Conservation (phyloP, 2,888 invertebrate genomes). For the Ennomos quercinarius region DNA sequence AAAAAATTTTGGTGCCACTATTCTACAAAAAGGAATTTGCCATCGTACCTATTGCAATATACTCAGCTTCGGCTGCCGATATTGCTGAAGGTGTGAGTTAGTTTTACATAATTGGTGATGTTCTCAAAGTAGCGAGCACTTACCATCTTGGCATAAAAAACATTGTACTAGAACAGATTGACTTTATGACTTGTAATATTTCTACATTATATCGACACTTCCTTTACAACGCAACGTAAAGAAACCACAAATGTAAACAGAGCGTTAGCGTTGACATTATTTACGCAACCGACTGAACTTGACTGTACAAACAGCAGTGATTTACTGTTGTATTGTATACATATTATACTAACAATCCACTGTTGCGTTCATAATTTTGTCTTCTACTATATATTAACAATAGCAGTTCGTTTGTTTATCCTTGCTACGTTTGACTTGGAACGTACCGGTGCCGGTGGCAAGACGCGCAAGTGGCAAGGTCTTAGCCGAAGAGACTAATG, state of each 20-base stretch:
- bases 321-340: constrained; percentile 31
- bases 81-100: too few species aligned
- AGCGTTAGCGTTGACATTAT: constrained; percentile 1
- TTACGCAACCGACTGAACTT: constrained; percentile 14
- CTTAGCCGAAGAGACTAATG: constrained; percentile 13
- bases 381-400: constrained; percentile 32
- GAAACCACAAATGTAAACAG: too few species aligned
- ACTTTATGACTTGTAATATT: too few species aligned
- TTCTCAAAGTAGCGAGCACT: too few species aligned
- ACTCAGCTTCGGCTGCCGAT: too few species aligned
- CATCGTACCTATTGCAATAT: too few species aligned
- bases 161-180: too few species aligned
- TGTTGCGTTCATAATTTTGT: constrained; percentile 21
- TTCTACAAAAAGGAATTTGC: too few species aligned
- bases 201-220: constrained; percentile 6
- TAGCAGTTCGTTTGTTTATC: constrained; percentile 31
- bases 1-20: not conserved
- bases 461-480: constrained; percentile 24
- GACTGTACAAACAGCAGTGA: constrained; percentile 21
- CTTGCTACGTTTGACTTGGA: constrained; percentile 28
- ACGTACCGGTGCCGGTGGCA: constrained; percentile 3
- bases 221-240: not conserved
- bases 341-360: constrained; percentile 31
- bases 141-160: too few species aligned
- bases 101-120: too few species aligned